Evolutionary conservation across 2,113 vertebrate genomes (phyloP), one percentile per base, ranked within the genome.

Genomic region (Rynchops niger): DNA sequence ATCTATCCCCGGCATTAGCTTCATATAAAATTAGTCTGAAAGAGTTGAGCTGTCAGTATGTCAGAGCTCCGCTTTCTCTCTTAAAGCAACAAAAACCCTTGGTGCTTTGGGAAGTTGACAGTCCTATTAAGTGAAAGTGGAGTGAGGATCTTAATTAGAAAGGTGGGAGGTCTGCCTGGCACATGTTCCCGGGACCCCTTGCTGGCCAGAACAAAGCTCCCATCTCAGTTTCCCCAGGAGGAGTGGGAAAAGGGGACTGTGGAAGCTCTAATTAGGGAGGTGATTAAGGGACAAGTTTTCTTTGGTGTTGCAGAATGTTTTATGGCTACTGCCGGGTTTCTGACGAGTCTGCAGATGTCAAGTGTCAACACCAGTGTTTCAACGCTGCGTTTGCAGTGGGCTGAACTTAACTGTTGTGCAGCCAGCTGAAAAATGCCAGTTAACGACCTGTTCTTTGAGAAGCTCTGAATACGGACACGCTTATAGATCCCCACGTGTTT

Each of bases 251-350:
- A 63, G 61, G 63, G 82, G 67, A 4, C 73, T 32, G 42, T 45
- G 84, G 73, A 82, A 43, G 47, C 43, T 83, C 95, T 94, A 94
- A 96, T 97, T 97, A 97, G 67, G 56, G 55, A 84, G 87, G 61
- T 95, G 94, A 96, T 97, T 95, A 97, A 84, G 96, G 62, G 61
- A 71, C 63, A 36, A 45, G 47, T 45, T 80, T 88, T 62, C 36
- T 59, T 77, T 36, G 72, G 47, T 38, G 2, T 20, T 56, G 63
- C 43, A 29, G 77, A 55, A 78, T 61, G 80, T 91, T 95, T 95
- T 78, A 12, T 1, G 49, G 95, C 56, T 63, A 12, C 80, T 70
- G 71, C 70, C 38, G 0, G 0, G 36, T 78, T 80, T n/a, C 76
- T 90, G 92, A 62, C 81, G 29, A 50, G 78, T 9, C 86, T 84